Evolutionary conservation across 2,888 invertebrate genomes (phyloP).

Genomic region (Drosophila rellima): DNA sequence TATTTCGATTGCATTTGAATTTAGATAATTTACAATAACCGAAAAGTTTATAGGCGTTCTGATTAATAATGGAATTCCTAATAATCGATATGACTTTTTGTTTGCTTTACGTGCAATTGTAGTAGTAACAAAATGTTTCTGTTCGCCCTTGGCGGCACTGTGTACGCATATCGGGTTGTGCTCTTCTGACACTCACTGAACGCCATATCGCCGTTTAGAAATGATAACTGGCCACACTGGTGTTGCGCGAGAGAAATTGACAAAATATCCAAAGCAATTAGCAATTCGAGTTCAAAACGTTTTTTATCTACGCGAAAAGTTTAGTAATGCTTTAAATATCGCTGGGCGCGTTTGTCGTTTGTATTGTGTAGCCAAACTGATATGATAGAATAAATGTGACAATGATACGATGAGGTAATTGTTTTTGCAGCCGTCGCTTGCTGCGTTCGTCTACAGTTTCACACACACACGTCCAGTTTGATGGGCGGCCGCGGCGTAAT

Average conservation of each 20-base stretch:
- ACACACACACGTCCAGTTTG: slow-evolving; percentile 52
- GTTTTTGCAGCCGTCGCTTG: slow-evolving; percentile 56
- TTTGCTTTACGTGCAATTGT: slow-evolving; percentile 18
- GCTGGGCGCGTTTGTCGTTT: slow-evolving; percentile 32
- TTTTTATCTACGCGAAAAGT: slow-evolving; percentile 56
- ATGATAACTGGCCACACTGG: slow-evolving; percentile 53
- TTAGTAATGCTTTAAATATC: slow-evolving; percentile 55
- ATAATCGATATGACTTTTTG: slow-evolving; percentile 14
- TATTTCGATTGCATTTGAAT: neutral
- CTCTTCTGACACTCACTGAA: slow-evolving; percentile 33
- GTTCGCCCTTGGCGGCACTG: slow-evolving; percentile 44
- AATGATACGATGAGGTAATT: slow-evolving; percentile 76
- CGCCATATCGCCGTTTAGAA: slow-evolving; percentile 61
- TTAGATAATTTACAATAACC: neutral
- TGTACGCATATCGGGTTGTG: slow-evolving; percentile 13
- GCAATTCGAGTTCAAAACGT: slow-evolving; percentile 62
- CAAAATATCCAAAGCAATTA: slow-evolving; percentile 64
- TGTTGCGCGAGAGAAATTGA: slow-evolving; percentile 66
- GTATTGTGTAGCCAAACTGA: slow-evolving; percentile 38
- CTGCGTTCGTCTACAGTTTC: slow-evolving; percentile 76
- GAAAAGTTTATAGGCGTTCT: neutral
- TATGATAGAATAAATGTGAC: slow-evolving; percentile 54
- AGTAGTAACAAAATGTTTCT: slow-evolving; percentile 24
- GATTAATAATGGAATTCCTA: neutral
- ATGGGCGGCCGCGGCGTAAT: slow-evolving; percentile 68